Base-by-base conservation (phyloP, 2,797 vertebrate genomes). In the Pangasius mekongensis region DNA sequence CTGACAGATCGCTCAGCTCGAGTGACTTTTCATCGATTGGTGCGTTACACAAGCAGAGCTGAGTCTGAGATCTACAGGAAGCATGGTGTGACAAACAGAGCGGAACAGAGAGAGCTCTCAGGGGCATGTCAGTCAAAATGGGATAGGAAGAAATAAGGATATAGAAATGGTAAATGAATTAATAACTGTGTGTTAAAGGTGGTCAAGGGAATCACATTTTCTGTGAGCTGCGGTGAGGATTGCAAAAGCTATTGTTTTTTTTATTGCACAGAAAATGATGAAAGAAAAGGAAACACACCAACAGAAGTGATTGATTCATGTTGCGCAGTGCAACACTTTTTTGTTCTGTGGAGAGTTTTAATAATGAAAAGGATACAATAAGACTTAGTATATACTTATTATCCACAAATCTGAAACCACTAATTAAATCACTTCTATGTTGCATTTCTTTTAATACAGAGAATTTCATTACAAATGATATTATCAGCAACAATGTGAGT, bases 31-130 rank as follows among this genome's bases (percentile, higher is more conserved):
- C 54, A 86, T 89, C 47, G 47, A 89, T 89, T 16, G 58, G 36
- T 43, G 24, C 24, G 27, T 86, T 83, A 76, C 58, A 76, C 27
- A 30, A 82, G 77, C 62, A 71, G 54, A 64, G 67, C 36, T 22
- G 47, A 58, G 66, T 36, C 22, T 83, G 43, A 58, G 58, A 74
- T 89, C 88, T 71, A 83, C 80, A 86, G 78, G 56, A 89, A 77
- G 60, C 78, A 27, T n/a, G 7, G 49, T 83, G 85, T 80, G 69
- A 78, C 62, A 71, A 81, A 78, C 76, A 60, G 36, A 88, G 71
- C 87, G 47, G 62, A 86, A 8, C 22, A 43, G 43, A 83, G 56
- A 36, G 77, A 47, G 22, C 58, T 36, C 33, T 18, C 80, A 83
- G 56, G 60, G 49, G 24, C 52, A 64, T 33, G 64, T 56, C 66